A percentile compares a stretch with the other conserved stretches of the same genome.
Evolutionary conservation across 1,140 invertebrate species (phyloP).

Genomic region (Steinernema khuongi): DNA sequence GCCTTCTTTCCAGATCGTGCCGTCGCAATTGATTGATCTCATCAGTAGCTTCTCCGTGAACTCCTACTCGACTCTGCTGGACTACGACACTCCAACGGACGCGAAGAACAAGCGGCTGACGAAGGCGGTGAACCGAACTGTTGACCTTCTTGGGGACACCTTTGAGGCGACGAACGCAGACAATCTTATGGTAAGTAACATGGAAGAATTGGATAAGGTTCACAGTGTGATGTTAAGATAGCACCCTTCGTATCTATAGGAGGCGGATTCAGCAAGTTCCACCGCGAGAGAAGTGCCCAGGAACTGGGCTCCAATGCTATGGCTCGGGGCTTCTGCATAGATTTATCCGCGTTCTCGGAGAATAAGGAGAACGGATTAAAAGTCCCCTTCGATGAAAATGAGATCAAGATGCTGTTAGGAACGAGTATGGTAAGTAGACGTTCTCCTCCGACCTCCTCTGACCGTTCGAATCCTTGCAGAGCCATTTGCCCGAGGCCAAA

Average conservation of each 20-base stretch:
- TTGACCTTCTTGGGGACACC: constrained; percentile 23
- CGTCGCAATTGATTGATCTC: constrained; percentile 1
- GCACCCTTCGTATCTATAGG: constrained; percentile 23
- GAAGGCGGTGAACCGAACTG: constrained; percentile 34
- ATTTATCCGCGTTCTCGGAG: background rate
- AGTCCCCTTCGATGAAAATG: background rate
- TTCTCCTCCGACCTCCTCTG: background rate
- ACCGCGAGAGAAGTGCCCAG: constrained; percentile 33
- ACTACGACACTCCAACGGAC: constrained; percentile 32
- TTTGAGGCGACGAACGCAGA: background rate
- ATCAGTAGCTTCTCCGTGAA: constrained; percentile 19
- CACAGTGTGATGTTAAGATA: background rate
- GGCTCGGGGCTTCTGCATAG: constrained; percentile 15
- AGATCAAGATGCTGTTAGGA: background rate
- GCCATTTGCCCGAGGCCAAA: constrained; percentile 19
- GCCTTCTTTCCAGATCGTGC: constrained; percentile 25
- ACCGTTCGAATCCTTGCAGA: constrained; percentile 12
- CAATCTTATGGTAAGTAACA: background rate
- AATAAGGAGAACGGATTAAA: background rate
- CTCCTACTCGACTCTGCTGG: constrained; percentile 31
- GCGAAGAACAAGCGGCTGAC: constrained; percentile 22
- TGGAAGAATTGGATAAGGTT: background rate
- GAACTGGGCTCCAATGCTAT: constrained; percentile 26
- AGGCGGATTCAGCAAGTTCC: constrained; percentile 31
- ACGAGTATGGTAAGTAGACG: background rate